Evolutionary conservation across 2,888 invertebrate genomes (phyloP).

Genomic region (Pollenia angustigena): DNA sequence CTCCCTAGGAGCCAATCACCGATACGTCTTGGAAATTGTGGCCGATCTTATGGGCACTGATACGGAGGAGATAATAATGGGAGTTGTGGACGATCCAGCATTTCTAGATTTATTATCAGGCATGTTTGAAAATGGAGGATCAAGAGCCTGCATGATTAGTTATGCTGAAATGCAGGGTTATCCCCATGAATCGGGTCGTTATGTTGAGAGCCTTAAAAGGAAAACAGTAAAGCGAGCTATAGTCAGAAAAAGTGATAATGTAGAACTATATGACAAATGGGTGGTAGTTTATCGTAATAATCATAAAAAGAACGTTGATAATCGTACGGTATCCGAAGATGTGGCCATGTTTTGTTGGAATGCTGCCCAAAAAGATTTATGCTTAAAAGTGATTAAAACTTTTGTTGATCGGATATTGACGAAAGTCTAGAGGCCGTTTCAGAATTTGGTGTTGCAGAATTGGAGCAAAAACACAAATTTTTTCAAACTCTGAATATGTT

Average conservation of each 20-base stretch:
- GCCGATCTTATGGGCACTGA: slow-evolving; percentile 89
- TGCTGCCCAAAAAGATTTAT: slow-evolving; percentile 74
- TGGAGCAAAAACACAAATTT: slow-evolving; percentile 85
- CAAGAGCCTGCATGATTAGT: slow-evolving; percentile 87
- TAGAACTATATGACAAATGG: slow-evolving; percentile 86
- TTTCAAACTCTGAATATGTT: slow-evolving; percentile 86
- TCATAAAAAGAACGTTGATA: slow-evolving; percentile 86
- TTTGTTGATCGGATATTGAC: slow-evolving; percentile 82
- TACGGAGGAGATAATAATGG: slow-evolving; percentile 88
- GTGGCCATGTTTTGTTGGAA: slow-evolving; percentile 77
- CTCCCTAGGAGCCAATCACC: slow-evolving; percentile 84
- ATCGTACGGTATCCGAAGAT: slow-evolving; percentile 87
- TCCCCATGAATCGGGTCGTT: slow-evolving; percentile 84
- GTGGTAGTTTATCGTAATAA: slow-evolving; percentile 89
- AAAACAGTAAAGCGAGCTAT: slow-evolving; percentile 86
- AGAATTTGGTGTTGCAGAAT: slow-evolving; percentile 86
- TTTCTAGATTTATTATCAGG: slow-evolving; percentile 87
- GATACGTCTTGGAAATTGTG: slow-evolving; percentile 88
- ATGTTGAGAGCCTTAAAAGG: slow-evolving; percentile 78
- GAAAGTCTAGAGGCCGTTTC: slow-evolving; percentile 84
- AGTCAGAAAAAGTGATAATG: slow-evolving; percentile 87
- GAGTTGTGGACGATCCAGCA: slow-evolving; percentile 88
- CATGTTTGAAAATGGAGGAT: slow-evolving; percentile 87
- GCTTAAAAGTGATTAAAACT: slow-evolving; percentile 77
- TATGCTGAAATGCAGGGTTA: slow-evolving; percentile 88